Percentiles rank a stretch among this genome's conserved stretches.
Conservation (phyloP, 1,140 invertebrate genomes). For the Phortica variegata region DNA sequence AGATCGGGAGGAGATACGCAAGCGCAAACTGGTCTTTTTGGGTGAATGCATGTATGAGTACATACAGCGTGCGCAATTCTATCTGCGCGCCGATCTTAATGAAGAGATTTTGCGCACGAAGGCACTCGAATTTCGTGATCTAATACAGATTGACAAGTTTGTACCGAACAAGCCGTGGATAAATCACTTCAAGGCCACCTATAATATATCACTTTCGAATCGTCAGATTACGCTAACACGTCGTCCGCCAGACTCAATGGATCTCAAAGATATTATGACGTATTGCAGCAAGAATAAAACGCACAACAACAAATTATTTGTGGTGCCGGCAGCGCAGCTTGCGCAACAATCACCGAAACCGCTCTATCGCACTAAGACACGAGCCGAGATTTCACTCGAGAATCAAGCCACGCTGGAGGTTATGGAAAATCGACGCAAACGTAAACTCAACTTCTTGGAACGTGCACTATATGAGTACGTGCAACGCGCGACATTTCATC, state of each 20-base stretch:
- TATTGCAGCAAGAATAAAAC: slow-evolving; percentile 38
- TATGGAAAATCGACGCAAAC: slow-evolving; percentile 27
- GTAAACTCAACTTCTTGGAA: slow-evolving; percentile 42
- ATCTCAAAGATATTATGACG: slow-evolving; percentile 46
- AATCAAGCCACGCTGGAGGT: slow-evolving; percentile 37
- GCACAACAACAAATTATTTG: slow-evolving; percentile 5
- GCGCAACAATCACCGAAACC: slow-evolving; percentile 3
- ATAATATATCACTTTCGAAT: slow-evolving; percentile 44
- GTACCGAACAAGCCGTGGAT: slow-evolving; percentile 46
- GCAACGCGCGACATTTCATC: slow-evolving; percentile 35
- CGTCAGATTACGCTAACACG: slow-evolving; percentile 40
- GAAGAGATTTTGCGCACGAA: slow-evolving; percentile 44
- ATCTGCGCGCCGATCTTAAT: slow-evolving; percentile 34
- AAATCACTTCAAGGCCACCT: slow-evolving; percentile 47
- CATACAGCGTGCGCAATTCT: slow-evolving; percentile 42
- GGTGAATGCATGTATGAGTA: slow-evolving; percentile 47
- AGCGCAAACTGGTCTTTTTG: slow-evolving; percentile 40
- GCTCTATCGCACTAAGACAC: slow-evolving; percentile 34
- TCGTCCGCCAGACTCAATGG: slow-evolving; percentile 35
- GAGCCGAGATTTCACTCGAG: slow-evolving; percentile 23
- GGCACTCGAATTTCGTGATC: slow-evolving; percentile 40
- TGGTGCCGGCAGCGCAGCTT: background rate
- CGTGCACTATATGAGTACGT: slow-evolving; percentile 42
- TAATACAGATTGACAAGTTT: slow-evolving; percentile 42
- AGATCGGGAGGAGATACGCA: slow-evolving; percentile 29